Evolutionary conservation across 1,140 invertebrate species (phyloP), one percentile per base, ranked within the genome.

Genomic region (Pomacea maculata): DNA sequence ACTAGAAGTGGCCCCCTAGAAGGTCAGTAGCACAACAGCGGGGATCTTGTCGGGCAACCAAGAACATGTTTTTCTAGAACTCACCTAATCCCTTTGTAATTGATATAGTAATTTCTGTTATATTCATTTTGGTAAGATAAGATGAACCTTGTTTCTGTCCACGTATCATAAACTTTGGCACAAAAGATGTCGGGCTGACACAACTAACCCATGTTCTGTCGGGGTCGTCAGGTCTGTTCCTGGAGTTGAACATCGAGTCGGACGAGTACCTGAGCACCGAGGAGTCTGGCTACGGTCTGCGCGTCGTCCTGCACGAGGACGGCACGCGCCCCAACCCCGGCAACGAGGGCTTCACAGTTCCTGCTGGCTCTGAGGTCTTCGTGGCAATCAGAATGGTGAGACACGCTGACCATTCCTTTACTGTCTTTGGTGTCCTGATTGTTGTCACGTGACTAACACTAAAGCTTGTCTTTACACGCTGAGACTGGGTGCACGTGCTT

Each of bases 291-390:
- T 70, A 70, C 45, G 77, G 76, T 19, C 34, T 79, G 54, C 61
- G 67, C 52, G 77, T 79, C 25, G 67, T 79, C n/a, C 29, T 79
- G 65, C 77, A 79, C 67, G 77, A 79, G 8, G 70, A 79, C 67
- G 77, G 77, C 19, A 71, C 77, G 21, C 64, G 64, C 64, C 34
- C 77, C 34, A 54, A 68, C n/a, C 77, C 77, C 52, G 55, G 19
- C 54, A 52, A 45, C 15, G 77, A 79, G 21, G 77, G 77, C 45
- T 70, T 79, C 34, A 70, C 77, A 9, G 55, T 79, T 25, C 71
- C 77, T 6, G 25, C 65, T 21, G 67, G 67, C 65, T 45, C 64
- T 10, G 65, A 79, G 77, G 70, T 65, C 45, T 54, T 45, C 65
- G 54, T 79, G 21, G 77, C 34, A 9, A 3, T 70, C 11, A 34